Conservation (phyloP, 2,888 invertebrate species). For the Habrosyne pyritoides region DNA sequence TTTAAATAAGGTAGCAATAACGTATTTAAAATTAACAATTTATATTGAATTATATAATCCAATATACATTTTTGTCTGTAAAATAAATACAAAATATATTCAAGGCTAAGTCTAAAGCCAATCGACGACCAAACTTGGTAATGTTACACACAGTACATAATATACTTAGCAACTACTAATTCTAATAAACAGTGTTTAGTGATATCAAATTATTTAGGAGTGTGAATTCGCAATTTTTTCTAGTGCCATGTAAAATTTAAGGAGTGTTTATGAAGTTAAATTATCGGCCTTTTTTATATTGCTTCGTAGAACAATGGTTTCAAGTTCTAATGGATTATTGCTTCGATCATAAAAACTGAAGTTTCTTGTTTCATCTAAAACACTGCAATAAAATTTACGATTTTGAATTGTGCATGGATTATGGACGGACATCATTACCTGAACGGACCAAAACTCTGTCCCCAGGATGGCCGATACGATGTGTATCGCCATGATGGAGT, state of each 20-base stretch:
- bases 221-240: background rate
- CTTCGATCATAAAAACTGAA: background rate
- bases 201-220: background rate
- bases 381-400: background rate
- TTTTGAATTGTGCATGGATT: slow-evolving; percentile 5
- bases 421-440: slow-evolving; percentile 65
- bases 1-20: background rate
- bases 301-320: too few species aligned
- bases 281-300: background rate
- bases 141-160: background rate
- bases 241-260: background rate
- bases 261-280: background rate
- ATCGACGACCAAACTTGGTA: background rate
- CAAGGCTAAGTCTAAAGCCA: background rate
- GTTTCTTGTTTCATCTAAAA: background rate
- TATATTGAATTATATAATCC: too few species aligned
- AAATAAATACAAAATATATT: background rate
- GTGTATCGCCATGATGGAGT: slow-evolving; percentile 95
- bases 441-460: slow-evolving; percentile 91
- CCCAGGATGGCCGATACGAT: slow-evolving; percentile 94
- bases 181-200: background rate
- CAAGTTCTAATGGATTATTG: too few species aligned
- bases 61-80: background rate
- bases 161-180: background rate
- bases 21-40: background rate